These are phyloP conservation scores for Caenorhabditis remanei DNA, from an alignment of 1,140 invertebrate genomes.

Conservation along the genomic window DNA sequence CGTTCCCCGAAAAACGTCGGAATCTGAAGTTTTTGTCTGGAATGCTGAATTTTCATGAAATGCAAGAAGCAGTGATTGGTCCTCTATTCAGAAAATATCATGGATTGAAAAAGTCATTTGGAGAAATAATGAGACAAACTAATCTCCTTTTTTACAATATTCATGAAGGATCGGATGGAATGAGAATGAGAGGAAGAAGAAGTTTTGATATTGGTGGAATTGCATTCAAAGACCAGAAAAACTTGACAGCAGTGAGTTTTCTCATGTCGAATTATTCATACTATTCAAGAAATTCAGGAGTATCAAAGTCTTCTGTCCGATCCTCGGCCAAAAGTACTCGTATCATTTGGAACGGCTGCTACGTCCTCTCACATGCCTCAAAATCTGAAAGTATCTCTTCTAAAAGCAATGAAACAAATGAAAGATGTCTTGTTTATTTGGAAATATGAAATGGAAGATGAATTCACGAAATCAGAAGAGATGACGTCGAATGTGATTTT, in stretches of 20 bases:
- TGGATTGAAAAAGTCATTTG: slow-evolving; percentile 9
- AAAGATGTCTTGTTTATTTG: slow-evolving; percentile 58
- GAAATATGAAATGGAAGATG: slow-evolving; percentile 63
- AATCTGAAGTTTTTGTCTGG: slow-evolving; percentile 23
- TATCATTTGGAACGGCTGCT: slow-evolving; percentile 62
- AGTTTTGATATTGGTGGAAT: slow-evolving; percentile 55
- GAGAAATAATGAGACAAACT: slow-evolving; percentile 32
- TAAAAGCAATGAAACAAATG: slow-evolving; percentile 55
- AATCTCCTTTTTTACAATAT: slow-evolving; percentile 45
- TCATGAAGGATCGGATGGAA: slow-evolving; percentile 50
- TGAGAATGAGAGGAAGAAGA: slow-evolving; percentile 47
- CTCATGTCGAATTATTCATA: not conserved
- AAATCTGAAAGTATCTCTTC: slow-evolving; percentile 33
- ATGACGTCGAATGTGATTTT: slow-evolving; percentile 50
- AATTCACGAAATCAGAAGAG: slow-evolving; percentile 4
- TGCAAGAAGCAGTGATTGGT: slow-evolving; percentile 5
- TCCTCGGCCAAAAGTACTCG: slow-evolving; percentile 48
- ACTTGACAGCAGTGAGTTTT: slow-evolving; percentile 54
- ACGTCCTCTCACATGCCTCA: slow-evolving; percentile 54
- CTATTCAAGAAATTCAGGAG: not conserved
- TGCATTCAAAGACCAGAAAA: slow-evolving; percentile 58
- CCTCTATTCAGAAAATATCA: slow-evolving; percentile 12
- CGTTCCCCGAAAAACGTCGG: slow-evolving; percentile 10
- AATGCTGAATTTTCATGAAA: slow-evolving; percentile 37
- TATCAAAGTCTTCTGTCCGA: slow-evolving; percentile 11